Conservation (phyloP, 2,797 vertebrate genomes). For the Helarctos malayanus region DNA sequence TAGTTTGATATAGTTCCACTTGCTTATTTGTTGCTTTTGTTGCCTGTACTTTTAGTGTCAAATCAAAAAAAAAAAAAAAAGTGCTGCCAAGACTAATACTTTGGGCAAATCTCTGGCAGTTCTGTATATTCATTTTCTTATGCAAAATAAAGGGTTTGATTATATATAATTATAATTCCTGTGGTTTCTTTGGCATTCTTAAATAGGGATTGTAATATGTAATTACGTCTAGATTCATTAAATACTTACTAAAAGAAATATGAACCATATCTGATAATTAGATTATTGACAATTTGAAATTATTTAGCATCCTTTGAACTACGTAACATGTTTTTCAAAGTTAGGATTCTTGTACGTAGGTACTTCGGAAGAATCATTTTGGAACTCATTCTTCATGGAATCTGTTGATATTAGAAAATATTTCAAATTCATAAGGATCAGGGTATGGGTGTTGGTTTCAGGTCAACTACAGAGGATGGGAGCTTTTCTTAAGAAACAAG, state of each 20-base stretch:
- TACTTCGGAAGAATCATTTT: not conserved
- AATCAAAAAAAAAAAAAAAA: not conserved
- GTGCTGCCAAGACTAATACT: not conserved
- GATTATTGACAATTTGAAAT: constrained; percentile 18
- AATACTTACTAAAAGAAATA: constrained; percentile 32
- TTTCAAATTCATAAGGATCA: not conserved
- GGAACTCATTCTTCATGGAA: not conserved
- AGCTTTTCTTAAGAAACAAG: not conserved
- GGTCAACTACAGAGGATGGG: not conserved
- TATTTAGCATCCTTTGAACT: constrained; percentile 46
- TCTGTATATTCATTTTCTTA: constrained; percentile 9
- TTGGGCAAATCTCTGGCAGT: not conserved
- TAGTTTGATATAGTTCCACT: not conserved
- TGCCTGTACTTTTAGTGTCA: not conserved
- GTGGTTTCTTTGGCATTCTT: not conserved
- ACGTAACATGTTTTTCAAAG: not conserved
- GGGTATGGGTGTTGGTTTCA: not conserved
- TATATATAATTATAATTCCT: not conserved
- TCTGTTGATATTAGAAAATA: not conserved
- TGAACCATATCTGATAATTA: constrained; percentile 6
- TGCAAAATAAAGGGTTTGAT: not conserved
- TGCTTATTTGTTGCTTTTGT: constrained; percentile 2
- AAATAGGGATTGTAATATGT: not conserved
- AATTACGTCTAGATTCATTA: constrained; percentile 21
- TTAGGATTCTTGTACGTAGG: not conserved